A percentile compares a stretch with the other conserved stretches of the same genome.
These are phyloP conservation scores for Sphenodon punctatus DNA, from an alignment of 2,797 vertebrate genomes.

Conservation along the genomic window DNA sequence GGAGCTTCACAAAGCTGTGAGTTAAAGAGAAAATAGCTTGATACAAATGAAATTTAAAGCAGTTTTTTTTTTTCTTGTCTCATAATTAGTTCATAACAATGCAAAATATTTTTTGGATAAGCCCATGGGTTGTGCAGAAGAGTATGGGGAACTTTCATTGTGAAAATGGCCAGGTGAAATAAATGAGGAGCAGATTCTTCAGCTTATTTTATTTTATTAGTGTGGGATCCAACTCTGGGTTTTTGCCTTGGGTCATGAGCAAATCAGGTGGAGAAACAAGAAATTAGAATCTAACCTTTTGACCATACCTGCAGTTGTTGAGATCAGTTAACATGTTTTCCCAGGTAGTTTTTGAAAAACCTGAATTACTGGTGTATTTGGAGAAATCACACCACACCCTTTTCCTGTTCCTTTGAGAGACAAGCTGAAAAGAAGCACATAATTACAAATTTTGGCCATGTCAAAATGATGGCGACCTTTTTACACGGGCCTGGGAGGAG, in stretches of 20 bases:
- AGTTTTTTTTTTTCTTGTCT: neutral
- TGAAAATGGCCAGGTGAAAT: too few species aligned
- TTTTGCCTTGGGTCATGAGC: neutral
- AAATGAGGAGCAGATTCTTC: too few species aligned
- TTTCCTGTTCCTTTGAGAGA: neutral
- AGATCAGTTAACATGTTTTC: neutral
- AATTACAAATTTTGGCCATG: neutral
- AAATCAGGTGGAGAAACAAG: neutral
- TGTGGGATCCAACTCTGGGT: too few species aligned
- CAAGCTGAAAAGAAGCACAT: neutral
- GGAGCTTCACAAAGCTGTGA: neutral
- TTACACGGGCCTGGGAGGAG: too few species aligned
- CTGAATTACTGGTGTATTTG: neutral
- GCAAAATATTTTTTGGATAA: neutral
- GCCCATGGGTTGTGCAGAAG: neutral
- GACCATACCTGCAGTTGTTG: neutral
- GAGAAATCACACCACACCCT: neutral
- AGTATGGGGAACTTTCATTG: neutral
- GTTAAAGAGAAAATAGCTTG: neutral
- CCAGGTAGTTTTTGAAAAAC: neutral
- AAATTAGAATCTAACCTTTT: neutral
- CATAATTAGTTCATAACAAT: rapidly evolving
- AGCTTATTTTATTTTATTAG: too few species aligned
- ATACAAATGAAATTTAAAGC: neutral
- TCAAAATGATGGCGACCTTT: neutral